These are phyloP conservation scores for Marmota monax DNA, from an alignment of 2,113 vertebrate genomes.

Conservation along the genomic window DNA sequence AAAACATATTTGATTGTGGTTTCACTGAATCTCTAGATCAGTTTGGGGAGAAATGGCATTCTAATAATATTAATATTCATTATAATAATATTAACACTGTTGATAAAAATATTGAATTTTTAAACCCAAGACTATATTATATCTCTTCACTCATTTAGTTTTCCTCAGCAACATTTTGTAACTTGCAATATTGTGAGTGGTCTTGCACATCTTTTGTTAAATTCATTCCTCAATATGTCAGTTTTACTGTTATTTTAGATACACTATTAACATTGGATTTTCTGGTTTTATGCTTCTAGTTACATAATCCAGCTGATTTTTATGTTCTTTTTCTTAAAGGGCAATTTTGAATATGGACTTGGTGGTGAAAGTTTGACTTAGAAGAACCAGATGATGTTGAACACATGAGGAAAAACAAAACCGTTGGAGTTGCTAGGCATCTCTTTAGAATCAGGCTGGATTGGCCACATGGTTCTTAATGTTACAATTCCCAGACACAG, in stretches of 20 bases:
- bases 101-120: conserved; percentile 21
- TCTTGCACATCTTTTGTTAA: conserved; percentile 10
- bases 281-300: conserved; percentile 9
- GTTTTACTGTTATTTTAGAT: conserved; percentile 59
- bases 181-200: conserved; percentile 37
- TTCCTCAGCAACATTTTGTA: conserved; percentile 9
- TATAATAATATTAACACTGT: background rate
- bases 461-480: background rate
- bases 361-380: conserved; percentile 30
- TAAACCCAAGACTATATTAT: background rate
- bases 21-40: conserved; percentile 24
- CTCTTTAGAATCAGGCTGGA: background rate
- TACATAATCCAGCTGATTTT: background rate
- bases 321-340: background rate
- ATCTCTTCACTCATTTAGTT: conserved; percentile 32
- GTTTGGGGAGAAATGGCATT: background rate
- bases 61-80: conserved; percentile 36
- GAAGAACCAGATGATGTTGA: conserved; percentile 15
- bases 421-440: background rate
- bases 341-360: background rate
- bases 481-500: background rate
- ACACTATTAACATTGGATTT: conserved; percentile 48
- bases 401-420: background rate
- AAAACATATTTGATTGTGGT: conserved; percentile 16
- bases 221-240: conserved; percentile 49